Evolutionary conservation across 2,797 vertebrate species (phyloP).

Genomic region (Dipus sagitta): DNA sequence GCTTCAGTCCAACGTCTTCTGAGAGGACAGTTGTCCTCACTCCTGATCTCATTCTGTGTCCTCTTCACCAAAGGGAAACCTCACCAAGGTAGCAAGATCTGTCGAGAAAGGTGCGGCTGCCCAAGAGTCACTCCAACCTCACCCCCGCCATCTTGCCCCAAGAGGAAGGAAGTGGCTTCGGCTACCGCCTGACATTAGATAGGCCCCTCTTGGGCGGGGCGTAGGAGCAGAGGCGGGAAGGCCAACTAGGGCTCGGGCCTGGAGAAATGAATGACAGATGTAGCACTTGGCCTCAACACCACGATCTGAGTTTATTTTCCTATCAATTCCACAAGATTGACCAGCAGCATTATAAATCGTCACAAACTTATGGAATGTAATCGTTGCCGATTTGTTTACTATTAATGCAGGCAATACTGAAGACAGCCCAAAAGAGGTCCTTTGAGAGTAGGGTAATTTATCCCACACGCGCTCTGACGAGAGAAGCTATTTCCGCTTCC

Average conservation of each 20-base stretch:
- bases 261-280: not conserved
- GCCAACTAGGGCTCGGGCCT: not conserved
- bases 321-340: not conserved
- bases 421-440: conserved; percentile 68
- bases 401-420: conserved; percentile 69
- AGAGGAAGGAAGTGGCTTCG: conserved; percentile 84
- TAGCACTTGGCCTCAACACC: not conserved
- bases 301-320: not conserved
- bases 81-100: conserved; percentile 94
- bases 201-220: not conserved
- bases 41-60: not conserved
- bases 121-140: conserved; percentile 96
- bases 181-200: conserved; percentile 79
- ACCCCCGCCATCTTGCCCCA: conserved; percentile 96
- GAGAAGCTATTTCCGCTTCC: conserved; percentile 71
- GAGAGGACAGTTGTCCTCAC: not conserved
- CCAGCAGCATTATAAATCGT: not conserved
- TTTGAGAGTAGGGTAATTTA: conserved; percentile 73
- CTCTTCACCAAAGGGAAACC: conserved; percentile 60
- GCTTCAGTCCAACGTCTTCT: not conserved
- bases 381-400: not conserved
- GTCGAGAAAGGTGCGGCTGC: conserved; percentile 95
- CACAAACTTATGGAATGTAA: not conserved
- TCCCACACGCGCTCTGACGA: not conserved
- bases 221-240: not conserved